Evolutionary conservation across 1,140 invertebrate genomes (phyloP).

Genomic region (Aphis craccivora): DNA sequence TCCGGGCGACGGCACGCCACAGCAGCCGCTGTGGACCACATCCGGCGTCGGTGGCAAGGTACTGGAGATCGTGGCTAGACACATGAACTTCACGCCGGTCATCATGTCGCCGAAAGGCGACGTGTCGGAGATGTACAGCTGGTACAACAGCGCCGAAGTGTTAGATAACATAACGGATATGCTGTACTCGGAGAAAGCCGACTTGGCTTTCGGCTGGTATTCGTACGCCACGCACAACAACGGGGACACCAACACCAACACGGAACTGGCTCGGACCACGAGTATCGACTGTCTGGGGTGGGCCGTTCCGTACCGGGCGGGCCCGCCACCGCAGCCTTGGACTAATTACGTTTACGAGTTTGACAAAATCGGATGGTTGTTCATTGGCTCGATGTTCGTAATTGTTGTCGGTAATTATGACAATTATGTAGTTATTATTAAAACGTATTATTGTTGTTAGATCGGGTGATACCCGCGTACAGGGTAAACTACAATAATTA

Average conservation of each 20-base stretch:
- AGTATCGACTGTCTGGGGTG: slow-evolving; percentile 60
- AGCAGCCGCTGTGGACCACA: not conserved
- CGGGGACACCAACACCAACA: not conserved
- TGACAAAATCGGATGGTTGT: slow-evolving; percentile 56
- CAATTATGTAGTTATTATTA: not conserved
- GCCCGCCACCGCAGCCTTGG: slow-evolving; percentile 47
- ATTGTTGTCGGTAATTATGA: slow-evolving; percentile 6
- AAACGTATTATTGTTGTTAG: too few species aligned
- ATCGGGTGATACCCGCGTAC: too few species aligned
- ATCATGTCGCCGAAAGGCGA: not conserved
- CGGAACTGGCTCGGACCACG: slow-evolving; percentile 45
- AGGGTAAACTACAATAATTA: too few species aligned
- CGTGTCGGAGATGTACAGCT: slow-evolving; percentile 21
- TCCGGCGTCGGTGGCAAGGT: slow-evolving; percentile 58
- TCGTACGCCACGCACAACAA: slow-evolving; percentile 56
- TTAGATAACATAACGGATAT: slow-evolving; percentile 45
- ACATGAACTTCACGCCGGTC: slow-evolving; percentile 58
- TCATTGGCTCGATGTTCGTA: slow-evolving; percentile 51
- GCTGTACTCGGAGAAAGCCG: slow-evolving; percentile 18
- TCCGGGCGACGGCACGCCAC: not conserved
- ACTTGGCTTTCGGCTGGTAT: slow-evolving; percentile 60
- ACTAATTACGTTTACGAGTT: slow-evolving; percentile 60
- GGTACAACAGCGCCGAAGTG: slow-evolving; percentile 53
- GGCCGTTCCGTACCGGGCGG: slow-evolving; percentile 60
- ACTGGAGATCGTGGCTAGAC: slow-evolving; percentile 52